Evolutionary conservation across 2,888 invertebrate species (phyloP).

Genomic region (Drosophila formosana): DNA sequence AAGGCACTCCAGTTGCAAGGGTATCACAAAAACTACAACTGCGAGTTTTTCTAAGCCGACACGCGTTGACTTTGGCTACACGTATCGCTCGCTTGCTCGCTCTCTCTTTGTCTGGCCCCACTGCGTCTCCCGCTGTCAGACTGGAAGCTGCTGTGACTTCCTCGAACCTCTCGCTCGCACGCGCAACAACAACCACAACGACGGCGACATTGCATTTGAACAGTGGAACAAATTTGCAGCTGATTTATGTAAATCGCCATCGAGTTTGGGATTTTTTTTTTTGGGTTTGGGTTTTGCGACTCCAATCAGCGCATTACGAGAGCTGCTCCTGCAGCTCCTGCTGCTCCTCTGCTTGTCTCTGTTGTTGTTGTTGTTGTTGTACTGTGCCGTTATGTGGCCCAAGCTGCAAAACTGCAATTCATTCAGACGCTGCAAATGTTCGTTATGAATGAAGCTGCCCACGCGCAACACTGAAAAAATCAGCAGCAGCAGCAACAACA

Average conservation of each 20-base stretch:
- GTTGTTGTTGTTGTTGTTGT: constrained; percentile 5
- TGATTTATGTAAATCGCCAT: constrained; percentile 77
- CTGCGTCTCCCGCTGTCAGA: constrained; percentile 30
- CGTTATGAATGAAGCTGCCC: constrained; percentile 79
- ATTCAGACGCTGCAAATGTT: constrained; percentile 65
- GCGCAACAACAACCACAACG: constrained; percentile 8
- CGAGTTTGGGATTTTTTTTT: constrained; percentile 31
- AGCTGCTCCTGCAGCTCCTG: constrained; percentile 48
- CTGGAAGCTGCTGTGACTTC: constrained; percentile 75
- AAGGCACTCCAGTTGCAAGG: not conserved
- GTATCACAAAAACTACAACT: constrained; percentile 43
- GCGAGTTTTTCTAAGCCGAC: constrained; percentile 74
- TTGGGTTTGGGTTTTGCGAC: constrained; percentile 13
- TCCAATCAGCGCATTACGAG: constrained; percentile 59
- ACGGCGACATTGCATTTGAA: constrained; percentile 77
- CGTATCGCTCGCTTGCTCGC: constrained; percentile 2
- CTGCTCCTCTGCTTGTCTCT: constrained; percentile 31
- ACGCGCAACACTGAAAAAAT: constrained; percentile 55
- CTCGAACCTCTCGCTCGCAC: constrained; percentile 76
- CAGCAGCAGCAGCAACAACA: constrained; percentile 3
- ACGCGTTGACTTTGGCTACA: constrained; percentile 76
- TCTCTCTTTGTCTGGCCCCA: constrained; percentile 3
- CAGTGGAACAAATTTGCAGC: constrained; percentile 79
- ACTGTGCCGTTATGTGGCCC: constrained; percentile 69
- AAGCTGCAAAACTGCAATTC: constrained; percentile 71